These are phyloP conservation scores for Valencia hispanica DNA, from an alignment of 2,797 vertebrate species.

Conservation along the genomic window DNA sequence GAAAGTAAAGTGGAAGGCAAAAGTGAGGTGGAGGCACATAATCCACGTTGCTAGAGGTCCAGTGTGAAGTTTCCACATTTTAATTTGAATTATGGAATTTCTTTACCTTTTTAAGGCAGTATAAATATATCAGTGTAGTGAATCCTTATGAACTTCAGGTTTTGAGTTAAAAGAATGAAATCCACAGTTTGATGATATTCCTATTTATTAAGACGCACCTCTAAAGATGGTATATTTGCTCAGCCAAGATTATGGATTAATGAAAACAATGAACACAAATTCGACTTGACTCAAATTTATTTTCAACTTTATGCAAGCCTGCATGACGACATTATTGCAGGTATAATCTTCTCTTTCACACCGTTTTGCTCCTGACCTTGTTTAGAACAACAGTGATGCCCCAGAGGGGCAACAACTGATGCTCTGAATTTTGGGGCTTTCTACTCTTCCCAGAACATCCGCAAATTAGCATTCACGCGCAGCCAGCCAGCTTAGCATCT, in stretches of 20 bases:
- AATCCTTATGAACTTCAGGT: not conserved
- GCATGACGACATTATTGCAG: constrained; percentile 9
- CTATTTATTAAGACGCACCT: not conserved
- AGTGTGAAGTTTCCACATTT: not conserved
- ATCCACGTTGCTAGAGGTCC: not conserved
- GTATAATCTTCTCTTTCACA: constrained; percentile 43
- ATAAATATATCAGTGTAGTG: not conserved
- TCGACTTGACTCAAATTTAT: not conserved
- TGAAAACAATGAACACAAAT: not conserved
- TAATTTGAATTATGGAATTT: not conserved
- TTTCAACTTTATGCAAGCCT: not conserved
- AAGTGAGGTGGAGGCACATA: not conserved
- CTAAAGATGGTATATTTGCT: not conserved
- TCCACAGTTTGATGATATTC: not conserved
- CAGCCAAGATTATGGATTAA: not conserved
- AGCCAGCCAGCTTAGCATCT: constrained; percentile 37
- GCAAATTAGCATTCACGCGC: constrained; percentile 54
- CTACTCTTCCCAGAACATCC: constrained; percentile 41
- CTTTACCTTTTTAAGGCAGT: not conserved
- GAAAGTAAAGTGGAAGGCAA: not conserved
- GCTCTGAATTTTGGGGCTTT: constrained; percentile 44
- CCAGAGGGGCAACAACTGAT: constrained; percentile 22
- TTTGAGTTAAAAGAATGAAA: not conserved
- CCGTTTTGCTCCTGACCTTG: constrained; percentile 53
- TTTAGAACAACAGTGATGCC: constrained; percentile 43